phyloP scores from a whole-genome alignment of 2,113 vertebrate species.

The Forbesichthys papilliferus region DNA sequence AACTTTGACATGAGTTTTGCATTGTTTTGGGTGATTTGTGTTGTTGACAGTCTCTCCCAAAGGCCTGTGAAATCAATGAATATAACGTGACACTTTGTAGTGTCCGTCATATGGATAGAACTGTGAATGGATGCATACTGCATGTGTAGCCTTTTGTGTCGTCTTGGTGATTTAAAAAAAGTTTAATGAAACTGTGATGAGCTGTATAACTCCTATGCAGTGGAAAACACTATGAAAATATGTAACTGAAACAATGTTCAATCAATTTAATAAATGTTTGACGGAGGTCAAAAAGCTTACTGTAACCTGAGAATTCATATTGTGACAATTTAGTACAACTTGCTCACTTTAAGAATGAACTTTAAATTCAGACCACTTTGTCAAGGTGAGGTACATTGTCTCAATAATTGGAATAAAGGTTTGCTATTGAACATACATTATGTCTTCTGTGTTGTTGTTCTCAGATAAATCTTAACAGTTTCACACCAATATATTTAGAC shows the following conservation, averaged over 20 bases:
- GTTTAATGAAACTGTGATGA: constrained; percentile 54
- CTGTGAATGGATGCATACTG: constrained; percentile 56
- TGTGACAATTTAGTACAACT: background rate
- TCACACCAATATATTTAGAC: background rate
- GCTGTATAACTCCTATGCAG: constrained; percentile 54
- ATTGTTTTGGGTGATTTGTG: constrained; percentile 19
- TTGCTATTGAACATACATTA: constrained; percentile 53
- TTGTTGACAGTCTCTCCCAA: constrained; percentile 18
- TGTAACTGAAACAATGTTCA: background rate
- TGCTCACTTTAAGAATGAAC: constrained; percentile 10
- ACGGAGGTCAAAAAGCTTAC: constrained; percentile 9
- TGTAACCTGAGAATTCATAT: background rate
- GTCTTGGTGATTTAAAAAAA: constrained; percentile 44
- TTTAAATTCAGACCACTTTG: constrained; percentile 30
- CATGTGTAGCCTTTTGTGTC: constrained; percentile 61
- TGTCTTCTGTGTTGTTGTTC: constrained; percentile 13
- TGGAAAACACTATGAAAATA: background rate
- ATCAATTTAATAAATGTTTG: background rate
- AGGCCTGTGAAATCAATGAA: constrained; percentile 36
- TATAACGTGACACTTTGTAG: constrained; percentile 32
- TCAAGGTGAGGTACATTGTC: constrained; percentile 59
- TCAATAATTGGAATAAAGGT: constrained; percentile 73
- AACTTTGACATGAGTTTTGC: constrained; percentile 6
- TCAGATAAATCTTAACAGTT: constrained; percentile 1
- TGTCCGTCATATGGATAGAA: constrained; percentile 34